Conservation (phyloP, 2,113 vertebrate genomes). For the Solea senegalensis region DNA sequence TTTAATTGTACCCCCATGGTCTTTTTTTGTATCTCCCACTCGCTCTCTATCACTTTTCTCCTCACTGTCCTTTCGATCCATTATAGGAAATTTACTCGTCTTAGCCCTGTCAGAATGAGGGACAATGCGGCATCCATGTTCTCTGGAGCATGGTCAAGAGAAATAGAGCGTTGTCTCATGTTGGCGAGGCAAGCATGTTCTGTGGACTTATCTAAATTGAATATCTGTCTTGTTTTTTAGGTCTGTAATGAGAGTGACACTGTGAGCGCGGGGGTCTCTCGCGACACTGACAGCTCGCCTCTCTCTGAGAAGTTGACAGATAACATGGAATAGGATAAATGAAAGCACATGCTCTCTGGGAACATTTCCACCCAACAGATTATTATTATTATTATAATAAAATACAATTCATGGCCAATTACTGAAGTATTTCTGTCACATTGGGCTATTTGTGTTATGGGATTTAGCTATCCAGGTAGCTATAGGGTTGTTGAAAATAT, state of each 20-base stretch:
- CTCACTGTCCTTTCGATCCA: constrained; percentile 74
- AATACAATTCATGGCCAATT: constrained; percentile 70
- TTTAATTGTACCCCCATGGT: constrained; percentile 43
- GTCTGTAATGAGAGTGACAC: constrained; percentile 80
- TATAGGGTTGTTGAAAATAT: constrained; percentile 7
- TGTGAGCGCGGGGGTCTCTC: constrained; percentile 68
- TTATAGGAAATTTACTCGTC: constrained; percentile 80
- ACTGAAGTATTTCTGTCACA: constrained; percentile 53
- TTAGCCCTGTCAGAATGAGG: constrained; percentile 72
- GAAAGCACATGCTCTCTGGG: constrained; percentile 71
- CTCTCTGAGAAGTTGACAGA: constrained; percentile 81
- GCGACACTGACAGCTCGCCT: constrained; percentile 69
- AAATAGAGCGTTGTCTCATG: constrained; percentile 81
- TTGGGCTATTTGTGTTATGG: constrained; percentile 17
- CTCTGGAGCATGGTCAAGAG: constrained; percentile 76
- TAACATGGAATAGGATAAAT: constrained; percentile 78
- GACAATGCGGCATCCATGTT: constrained; percentile 77
- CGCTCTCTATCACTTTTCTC: constrained; percentile 58
- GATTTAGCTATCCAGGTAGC: constrained; percentile 3
- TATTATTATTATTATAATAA: constrained; percentile 74
- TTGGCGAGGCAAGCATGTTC: constrained; percentile 71
- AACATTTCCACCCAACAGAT: constrained; percentile 56
- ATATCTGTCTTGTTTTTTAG: constrained; percentile 85
- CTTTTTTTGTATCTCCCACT: constrained; percentile 52
- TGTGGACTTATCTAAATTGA: constrained; percentile 85